Evolutionary conservation across 2,888 invertebrate genomes (phyloP).

Genomic region (Coelogynopora nodosa): DNA sequence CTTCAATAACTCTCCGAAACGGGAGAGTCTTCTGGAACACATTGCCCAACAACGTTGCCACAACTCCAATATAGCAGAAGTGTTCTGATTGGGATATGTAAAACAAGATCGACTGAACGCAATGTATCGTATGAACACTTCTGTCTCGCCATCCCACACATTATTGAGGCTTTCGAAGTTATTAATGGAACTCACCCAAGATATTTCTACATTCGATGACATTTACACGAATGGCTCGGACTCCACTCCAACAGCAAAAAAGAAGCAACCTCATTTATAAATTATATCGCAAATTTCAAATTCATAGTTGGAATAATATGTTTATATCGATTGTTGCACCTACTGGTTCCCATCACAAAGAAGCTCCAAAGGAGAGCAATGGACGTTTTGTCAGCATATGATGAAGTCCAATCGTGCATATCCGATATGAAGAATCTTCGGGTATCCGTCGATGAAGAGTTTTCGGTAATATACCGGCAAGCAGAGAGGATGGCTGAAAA

Average conservation of each 20-base stretch:
- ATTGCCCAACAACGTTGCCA: not conserved
- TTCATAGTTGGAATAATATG: conserved; percentile 7
- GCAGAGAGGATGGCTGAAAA: conserved; percentile 29
- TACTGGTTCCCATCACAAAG: conserved; percentile 8
- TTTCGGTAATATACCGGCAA: conserved; percentile 20
- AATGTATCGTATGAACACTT: not conserved
- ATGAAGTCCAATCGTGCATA: conserved; percentile 23
- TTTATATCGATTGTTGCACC: conserved; percentile 1
- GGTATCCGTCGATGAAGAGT: conserved; percentile 18
- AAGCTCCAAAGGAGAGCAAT: conserved; percentile 9
- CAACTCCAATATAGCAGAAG: conserved; percentile 9
- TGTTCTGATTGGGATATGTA: not conserved
- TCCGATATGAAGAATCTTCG: conserved; percentile 7
- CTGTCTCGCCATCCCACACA: not conserved
- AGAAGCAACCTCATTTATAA: conserved; percentile 13
- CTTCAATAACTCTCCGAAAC: not conserved
- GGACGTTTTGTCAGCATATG: conserved; percentile 27
- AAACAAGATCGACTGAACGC: not conserved
- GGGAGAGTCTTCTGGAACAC: not conserved
- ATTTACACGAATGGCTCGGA: not conserved
- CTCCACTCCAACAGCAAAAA: conserved; percentile 21
- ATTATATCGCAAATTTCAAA: not conserved
- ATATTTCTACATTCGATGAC: not conserved
- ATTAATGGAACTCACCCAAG: not conserved
- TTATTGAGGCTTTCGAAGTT: not conserved